Base-by-base conservation (phyloP, 1,140 invertebrate species). In the Cecropterus lyciades region DNA sequence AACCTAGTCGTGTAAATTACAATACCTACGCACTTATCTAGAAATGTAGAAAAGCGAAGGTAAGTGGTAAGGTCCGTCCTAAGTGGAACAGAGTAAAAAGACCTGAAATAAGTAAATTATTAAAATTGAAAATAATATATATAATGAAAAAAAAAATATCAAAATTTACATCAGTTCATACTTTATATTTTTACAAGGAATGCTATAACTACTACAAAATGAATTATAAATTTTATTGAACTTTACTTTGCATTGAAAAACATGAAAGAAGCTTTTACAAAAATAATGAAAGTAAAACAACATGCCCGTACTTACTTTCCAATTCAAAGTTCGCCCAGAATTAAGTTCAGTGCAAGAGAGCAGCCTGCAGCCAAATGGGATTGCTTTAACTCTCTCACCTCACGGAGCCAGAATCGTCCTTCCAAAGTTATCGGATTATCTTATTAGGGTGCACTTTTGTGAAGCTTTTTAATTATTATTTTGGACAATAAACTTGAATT, bases 311-410 rank as follows among this genome's bases (percentile, higher is more conserved):
- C 70, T 76, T 76, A 66, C 53, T 56, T 56, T 56, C 67, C 69
- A 74, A 76, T 76, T 72, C 69, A 73, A 79, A 76, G 70, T 77
- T 72, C 72, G 73, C 72, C 72, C 69, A 70, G 67, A 79, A 72
- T 72, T 72, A 74, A 79, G 65, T 73, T 76, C 60, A 67, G 51
- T 48, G 62, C 69, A 62, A 59, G 65, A 62, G 65, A 72, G 68
- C 66, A 56, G 43, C 62, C 71, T 56, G 37, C 53, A 56, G 53
- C 53, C 56, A 70, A 78, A 75, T 75, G 73, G 70, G 64, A 73
- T 78, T 75, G 65, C 67, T 67, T 72, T 74, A 64, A 70, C 67
- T 71, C 73, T 56, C 59, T 51, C 57, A 67, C 60, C 59, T 67
- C 60, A 65, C 60, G 45, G 66, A 65, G 48, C 48, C 56, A 49